Evolutionary conservation across 2,888 invertebrate species (phyloP).

Genomic region (Tetramorium bicarinatum): DNA sequence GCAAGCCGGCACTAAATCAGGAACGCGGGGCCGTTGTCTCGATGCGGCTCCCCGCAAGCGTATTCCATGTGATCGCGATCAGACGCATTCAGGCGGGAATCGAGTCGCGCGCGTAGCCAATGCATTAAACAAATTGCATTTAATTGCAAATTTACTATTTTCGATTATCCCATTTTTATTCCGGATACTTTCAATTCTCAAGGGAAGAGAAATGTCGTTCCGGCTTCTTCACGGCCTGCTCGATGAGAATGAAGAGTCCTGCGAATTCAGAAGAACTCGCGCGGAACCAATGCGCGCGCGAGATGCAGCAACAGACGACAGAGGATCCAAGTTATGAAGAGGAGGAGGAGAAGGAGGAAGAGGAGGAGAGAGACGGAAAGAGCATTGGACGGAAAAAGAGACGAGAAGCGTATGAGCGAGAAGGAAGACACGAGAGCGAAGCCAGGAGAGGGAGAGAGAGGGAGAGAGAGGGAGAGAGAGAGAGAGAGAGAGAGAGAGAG

Average conservation of each 20-base stretch:
- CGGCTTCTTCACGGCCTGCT: background rate
- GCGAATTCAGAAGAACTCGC: conserved; percentile 58
- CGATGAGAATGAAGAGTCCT: background rate
- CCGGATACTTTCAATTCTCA: background rate
- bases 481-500: conserved; percentile 16
- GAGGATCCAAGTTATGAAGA: background rate
- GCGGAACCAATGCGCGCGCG: background rate
- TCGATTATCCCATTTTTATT: background rate
- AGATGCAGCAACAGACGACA: conserved; percentile 38
- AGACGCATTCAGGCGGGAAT: background rate
- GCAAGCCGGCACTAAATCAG: conserved; percentile 5
- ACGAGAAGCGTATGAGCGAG: conserved; percentile 40
- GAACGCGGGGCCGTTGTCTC: conserved; percentile 17
- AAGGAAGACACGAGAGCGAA: conserved; percentile 40
- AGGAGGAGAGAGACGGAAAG: conserved; percentile 50
- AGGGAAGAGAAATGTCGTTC: background rate
- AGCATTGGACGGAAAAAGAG: conserved; percentile 53
- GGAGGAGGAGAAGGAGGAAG: conserved; percentile 9
- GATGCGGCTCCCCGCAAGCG: background rate
- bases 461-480: no score
- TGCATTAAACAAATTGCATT: background rate
- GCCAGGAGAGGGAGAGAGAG: conserved; percentile 49
- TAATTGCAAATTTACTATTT: background rate
- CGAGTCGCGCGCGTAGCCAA: background rate
- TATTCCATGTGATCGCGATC: conserved; percentile 1